Conservation (phyloP, 64 coral and sea anemone species). For the Anthopleura sola region DNA sequence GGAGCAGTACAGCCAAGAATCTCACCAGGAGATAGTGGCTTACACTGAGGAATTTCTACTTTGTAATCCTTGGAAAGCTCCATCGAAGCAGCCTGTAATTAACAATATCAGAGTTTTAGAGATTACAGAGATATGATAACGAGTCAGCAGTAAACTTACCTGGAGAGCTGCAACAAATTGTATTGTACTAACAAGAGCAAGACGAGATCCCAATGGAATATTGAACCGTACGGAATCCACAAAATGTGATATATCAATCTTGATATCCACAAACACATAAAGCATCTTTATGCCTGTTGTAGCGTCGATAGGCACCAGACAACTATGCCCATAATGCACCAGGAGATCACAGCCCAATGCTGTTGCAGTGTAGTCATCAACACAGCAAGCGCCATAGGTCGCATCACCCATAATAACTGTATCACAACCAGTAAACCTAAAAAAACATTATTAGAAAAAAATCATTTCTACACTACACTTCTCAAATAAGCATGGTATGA, state of each 20-base stretch:
- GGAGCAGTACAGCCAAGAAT: conserved; percentile 95
- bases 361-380: conserved; percentile 87
- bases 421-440: conserved; percentile 85
- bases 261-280: conserved; percentile 99
- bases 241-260: conserved; percentile 90
- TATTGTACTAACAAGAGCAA: conserved; percentile 93
- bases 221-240: conserved; percentile 76
- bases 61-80: conserved; percentile 78
- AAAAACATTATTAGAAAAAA: neutral
- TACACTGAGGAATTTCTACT: conserved; percentile 93
- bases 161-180: conserved; percentile 96
- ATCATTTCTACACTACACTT: too few relatives aligned
- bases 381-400: conserved; percentile 96
- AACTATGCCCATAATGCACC: conserved; percentile 98
- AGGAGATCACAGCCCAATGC: conserved; percentile 95
- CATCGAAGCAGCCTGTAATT: conserved; percentile 54
- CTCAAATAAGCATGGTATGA: too few relatives aligned
- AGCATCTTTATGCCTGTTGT: conserved; percentile 97
- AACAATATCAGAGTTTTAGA: neutral
- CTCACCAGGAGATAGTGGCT: conserved; percentile 94
- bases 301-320: conserved; percentile 86
- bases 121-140: too few relatives aligned
- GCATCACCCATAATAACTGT: conserved; percentile 99
- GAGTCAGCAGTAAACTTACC: conserved; percentile 6
- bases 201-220: conserved; percentile 52